These are phyloP conservation scores for Axis porcinus DNA, from an alignment of 2,113 vertebrate species.

Conservation along the genomic window DNA sequence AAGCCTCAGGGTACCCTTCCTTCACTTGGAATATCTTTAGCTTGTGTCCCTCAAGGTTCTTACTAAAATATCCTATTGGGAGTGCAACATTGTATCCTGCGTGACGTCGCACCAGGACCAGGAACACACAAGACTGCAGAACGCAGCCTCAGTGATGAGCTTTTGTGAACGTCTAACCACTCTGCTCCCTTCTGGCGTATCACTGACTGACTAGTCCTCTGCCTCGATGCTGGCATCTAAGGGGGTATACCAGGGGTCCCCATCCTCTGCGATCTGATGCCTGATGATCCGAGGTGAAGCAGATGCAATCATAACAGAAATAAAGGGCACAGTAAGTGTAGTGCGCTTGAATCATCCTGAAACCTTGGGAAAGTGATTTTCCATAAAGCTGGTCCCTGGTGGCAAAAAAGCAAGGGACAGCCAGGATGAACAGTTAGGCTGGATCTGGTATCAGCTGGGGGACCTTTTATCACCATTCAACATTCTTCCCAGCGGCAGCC, in stretches of 20 bases:
- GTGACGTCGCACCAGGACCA: rapidly evolving
- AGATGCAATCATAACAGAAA: too few species aligned
- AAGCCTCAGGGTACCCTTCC: background rate
- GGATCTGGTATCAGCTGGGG: rapidly evolving
- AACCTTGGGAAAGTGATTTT: too few species aligned
- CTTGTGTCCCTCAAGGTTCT: too few species aligned
- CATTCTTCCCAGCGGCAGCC: rapidly evolving
- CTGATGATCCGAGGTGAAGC: too few species aligned
- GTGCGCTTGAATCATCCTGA: rapidly evolving
- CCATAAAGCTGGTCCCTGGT: too few species aligned
- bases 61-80: rapidly evolving
- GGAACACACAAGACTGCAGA: rapidly evolving
- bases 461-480: rapidly evolving
- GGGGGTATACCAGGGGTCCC: too few species aligned
- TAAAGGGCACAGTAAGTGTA: background rate
- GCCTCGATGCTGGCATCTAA: background rate
- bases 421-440: too few species aligned
- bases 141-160: rapidly evolving
- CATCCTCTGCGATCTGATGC: too few species aligned
- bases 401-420: too few species aligned
- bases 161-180: rapidly evolving
- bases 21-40: too few species aligned
- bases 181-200: too few species aligned
- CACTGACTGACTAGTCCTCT: background rate
- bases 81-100: rapidly evolving